Base-by-base conservation (phyloP, 2,888 invertebrate genomes). In the Orthosia cruda region DNA sequence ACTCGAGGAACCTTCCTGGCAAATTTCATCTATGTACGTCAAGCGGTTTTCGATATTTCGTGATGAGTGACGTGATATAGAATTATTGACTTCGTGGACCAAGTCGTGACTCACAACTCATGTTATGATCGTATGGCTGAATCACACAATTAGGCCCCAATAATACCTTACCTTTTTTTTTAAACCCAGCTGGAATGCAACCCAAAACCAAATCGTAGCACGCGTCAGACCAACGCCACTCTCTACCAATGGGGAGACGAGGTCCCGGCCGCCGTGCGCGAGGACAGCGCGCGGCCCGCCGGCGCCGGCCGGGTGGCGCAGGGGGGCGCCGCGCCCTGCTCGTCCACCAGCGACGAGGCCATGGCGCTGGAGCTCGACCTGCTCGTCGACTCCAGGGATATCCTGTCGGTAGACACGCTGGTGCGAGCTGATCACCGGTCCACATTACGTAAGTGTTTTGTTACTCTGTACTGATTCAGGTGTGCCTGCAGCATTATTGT, bases 381-480 rank as follows among this genome's bases (percentile, higher is more conserved):
- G 92, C 88, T 95, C 40, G 97, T 97, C 1, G 96, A 95, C 1
- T 93, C 96, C 2, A 97, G 96, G 83, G 96, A 97, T 23, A 95
- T 97, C 54, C 91, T 97, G 63, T 95, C 97, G 0, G 97, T 98
- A 0, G 98, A 98, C 89, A 97, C 97, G 45, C 94, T 98, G 45
- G 96, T 98, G 20, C 97, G 97, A 64, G 98, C 98, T 4, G 98
- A 96, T 77, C 96, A 96, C 79, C 91, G 92, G 4, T 91, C 93
- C 96, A 91, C 92, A 5, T 77, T 83, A 40, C 91, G 95, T 95
- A 84, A 91, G 93, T 92, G 58, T 61, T 40, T 40, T 9, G 40
- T 40, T 32, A 40, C 40, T 40, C 40, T 40, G 40, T 40, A 40
- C 40, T 40, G 40, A 40, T 40, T 40, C 40, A 40, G 40, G 40